phyloP scores from a whole-genome alignment of 53 echinoderm and acorn worm genomes.

The Patiria pectinifera region DNA sequence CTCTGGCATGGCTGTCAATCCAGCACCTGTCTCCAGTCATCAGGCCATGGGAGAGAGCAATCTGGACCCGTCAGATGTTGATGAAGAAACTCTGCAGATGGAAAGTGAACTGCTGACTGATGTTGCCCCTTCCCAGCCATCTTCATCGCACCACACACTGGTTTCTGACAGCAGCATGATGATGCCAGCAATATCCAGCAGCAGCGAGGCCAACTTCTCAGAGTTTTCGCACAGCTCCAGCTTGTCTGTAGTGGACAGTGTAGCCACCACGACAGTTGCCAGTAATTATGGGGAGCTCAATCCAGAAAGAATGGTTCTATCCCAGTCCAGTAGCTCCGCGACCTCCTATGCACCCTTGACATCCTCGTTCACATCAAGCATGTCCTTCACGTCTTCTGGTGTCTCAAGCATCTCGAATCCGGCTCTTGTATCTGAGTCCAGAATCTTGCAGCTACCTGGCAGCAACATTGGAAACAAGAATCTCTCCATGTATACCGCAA shows the following conservation, averaged over 20 bases:
- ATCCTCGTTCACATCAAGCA: slow-evolving; percentile 37
- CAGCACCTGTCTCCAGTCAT: slow-evolving; percentile 25
- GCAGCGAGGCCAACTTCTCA: slow-evolving; percentile 20
- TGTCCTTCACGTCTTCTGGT: slow-evolving; percentile 24
- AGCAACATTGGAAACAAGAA: slow-evolving; percentile 55
- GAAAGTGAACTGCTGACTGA: slow-evolving; percentile 39
- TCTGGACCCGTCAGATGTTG: neutral
- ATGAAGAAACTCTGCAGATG: slow-evolving; percentile 25
- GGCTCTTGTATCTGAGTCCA: slow-evolving; percentile 1
- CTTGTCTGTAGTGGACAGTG: slow-evolving; percentile 23
- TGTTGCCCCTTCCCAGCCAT: neutral
- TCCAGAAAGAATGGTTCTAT: slow-evolving; percentile 23
- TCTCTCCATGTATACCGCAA: slow-evolving; percentile 36
- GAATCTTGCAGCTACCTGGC: slow-evolving; percentile 18
- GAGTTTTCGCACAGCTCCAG: slow-evolving; percentile 45
- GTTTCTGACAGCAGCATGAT: slow-evolving; percentile 27
- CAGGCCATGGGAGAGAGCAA: slow-evolving; percentile 35
- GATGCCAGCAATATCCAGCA: slow-evolving; percentile 38
- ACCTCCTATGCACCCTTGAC: slow-evolving; percentile 41
- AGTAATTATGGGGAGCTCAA: slow-evolving; percentile 39
- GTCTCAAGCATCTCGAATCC: slow-evolving; percentile 5
- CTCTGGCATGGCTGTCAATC: slow-evolving; percentile 47
- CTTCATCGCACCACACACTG: slow-evolving; percentile 34
- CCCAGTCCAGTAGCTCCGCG: slow-evolving; percentile 21
- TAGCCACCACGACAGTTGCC: slow-evolving; percentile 18